Base-by-base conservation (phyloP, 2,113 vertebrate species). In the Eurypyga helias region DNA sequence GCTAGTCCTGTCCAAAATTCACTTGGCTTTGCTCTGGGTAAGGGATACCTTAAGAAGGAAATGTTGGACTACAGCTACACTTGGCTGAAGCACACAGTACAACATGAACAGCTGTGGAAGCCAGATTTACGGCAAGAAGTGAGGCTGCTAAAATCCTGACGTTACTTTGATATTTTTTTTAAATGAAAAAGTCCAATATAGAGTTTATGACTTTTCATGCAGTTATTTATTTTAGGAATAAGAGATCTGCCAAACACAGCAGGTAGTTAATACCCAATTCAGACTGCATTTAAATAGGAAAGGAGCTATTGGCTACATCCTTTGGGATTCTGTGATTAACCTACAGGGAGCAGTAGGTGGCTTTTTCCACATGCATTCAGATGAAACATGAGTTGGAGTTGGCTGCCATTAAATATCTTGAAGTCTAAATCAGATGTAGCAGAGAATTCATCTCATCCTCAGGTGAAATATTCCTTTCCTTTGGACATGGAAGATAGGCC, bases 141-240 rank as follows among this genome's bases (percentile, higher is more conserved):
- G 95, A 96, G 80, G 87, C 89, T 95, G 95, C 96, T 96, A 67
- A 92, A 94, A 90, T 85, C 86, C 94, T 96, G 91, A 97, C 85
- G 83, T 77, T 89, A 31, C 95, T 96, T 97, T 97, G 95, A 96
- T 94, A 16, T 79, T 94, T 95, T 90, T 96, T 94, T 97, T 80
- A 3, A 89, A 95, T 83, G 75, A 96, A 95, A 96, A 97, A 97
- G 88, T 90, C 90, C 94, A 97, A 96, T 97, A 95, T 95, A 83
- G 87, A 83, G 96, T 97, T 98, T 97, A 97, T 97, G 91, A 81
- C 96, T 97, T 95, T 93, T 96, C 84, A 79, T 96, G 87, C 81
- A 91, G 89, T 92, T 98, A 85, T 96, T 98, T 97, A 97, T 98
- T 97, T 97, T 97, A 96, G 95, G 93, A 95, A 83, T 85, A 71